Evolutionary conservation across 2,113 vertebrate genomes (phyloP).

Genomic region (Daphoenositta chrysoptera): DNA sequence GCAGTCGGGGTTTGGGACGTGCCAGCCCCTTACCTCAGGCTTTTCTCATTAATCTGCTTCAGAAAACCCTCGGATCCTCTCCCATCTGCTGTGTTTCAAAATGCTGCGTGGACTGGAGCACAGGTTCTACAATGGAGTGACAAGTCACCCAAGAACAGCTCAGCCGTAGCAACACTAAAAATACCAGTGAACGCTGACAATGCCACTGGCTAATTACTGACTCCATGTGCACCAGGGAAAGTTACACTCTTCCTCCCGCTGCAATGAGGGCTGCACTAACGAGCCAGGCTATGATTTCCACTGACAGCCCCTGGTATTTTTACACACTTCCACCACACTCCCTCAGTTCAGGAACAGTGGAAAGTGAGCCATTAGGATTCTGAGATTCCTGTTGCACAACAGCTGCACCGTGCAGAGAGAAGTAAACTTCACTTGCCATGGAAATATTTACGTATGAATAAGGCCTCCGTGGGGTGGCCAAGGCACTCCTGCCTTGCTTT

Average conservation of each 20-base stretch:
- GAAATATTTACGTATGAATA: neutral
- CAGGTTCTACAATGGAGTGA: neutral
- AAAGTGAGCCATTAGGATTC: neutral
- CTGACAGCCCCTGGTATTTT: neutral
- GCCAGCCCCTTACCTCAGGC: neutral
- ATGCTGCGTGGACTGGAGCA: fast-evolving
- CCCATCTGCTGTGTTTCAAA: neutral
- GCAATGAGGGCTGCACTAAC: neutral
- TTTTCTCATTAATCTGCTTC: neutral
- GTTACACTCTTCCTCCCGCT: neutral
- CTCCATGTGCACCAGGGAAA: neutral
- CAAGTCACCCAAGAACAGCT: neutral
- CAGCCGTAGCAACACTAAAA: neutral
- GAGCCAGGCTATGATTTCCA: constrained; percentile 7
- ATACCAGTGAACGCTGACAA: neutral
- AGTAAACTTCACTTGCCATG: neutral
- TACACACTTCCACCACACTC: neutral
- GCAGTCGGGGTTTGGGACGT: fast-evolving
- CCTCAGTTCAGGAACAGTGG: neutral
- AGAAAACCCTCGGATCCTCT: neutral
- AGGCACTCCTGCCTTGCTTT: neutral
- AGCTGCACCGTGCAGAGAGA: neutral
- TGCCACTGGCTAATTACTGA: constrained; percentile 16
- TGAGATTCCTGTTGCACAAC: neutral
- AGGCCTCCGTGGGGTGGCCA: neutral